Conservation (phyloP, 1,140 invertebrate genomes). For the Caenorhabditis brenneri region DNA sequence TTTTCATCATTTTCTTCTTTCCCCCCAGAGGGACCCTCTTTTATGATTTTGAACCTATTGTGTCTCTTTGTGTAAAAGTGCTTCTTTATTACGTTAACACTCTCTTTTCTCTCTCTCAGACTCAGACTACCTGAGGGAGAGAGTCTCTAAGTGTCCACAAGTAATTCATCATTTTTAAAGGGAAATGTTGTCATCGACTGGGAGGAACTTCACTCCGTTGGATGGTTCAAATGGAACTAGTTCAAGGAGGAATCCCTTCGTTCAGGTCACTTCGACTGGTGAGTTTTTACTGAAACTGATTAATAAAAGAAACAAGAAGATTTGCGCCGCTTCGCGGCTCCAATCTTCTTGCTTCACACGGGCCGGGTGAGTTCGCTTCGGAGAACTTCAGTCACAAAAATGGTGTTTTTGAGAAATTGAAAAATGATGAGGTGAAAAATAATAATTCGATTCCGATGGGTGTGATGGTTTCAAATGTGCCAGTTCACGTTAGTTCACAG, state of each 20-base stretch:
- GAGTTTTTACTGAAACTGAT: background rate
- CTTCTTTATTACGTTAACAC: constrained; percentile 34
- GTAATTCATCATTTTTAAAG: constrained; percentile 10
- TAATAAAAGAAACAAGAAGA: too few relatives aligned
- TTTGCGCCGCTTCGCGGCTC: too few relatives aligned
- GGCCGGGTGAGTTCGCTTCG: too few relatives aligned
- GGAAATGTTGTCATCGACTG: constrained; percentile 13
- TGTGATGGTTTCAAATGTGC: too few relatives aligned
- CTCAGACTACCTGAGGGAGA: background rate
- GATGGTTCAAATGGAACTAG: constrained; percentile 28
- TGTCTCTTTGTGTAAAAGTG: background rate
- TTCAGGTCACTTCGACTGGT: constrained; percentile 15
- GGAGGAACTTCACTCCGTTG: constrained; percentile 8
- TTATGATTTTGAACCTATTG: too few relatives aligned
- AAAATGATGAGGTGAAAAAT: too few relatives aligned
- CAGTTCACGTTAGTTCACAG: too few relatives aligned
- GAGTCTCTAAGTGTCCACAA: too few relatives aligned
- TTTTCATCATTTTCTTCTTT: background rate
- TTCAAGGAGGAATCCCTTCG: constrained; percentile 13
- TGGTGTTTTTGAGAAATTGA: too few relatives aligned
- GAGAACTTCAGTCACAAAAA: too few relatives aligned
- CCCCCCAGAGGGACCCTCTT: background rate
- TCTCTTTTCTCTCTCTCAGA: background rate
- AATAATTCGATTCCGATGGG: too few relatives aligned
- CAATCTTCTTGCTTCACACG: too few relatives aligned